Base-by-base conservation (phyloP, 1,140 invertebrate species). In the Heliconius hermathena region DNA sequence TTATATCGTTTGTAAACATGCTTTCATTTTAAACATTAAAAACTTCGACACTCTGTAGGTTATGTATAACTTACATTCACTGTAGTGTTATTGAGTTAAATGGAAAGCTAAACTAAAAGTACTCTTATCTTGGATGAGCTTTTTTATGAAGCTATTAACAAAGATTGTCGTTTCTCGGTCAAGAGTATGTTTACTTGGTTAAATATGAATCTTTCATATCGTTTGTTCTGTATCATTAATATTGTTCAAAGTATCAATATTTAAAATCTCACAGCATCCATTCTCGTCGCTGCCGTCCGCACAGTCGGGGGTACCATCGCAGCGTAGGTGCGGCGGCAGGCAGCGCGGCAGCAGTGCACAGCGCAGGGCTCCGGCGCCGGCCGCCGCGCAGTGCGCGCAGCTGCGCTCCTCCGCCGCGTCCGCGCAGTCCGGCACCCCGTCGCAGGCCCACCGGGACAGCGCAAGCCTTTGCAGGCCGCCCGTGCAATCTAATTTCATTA, bases 231-330 rank as follows among this genome's bases (percentile, higher is more conserved):
- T 22, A 22, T 6, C 0, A 22, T 57, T 22, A 57, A 9, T 3
- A 36, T 36, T 6, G 26, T 26, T 66, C 4, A 66, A 22, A 66
- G 13, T 66, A 18, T 60, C n/a, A 60, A 22, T 26, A 36, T 36
- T 73, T 49, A 13, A 26, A 46, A 29, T 70, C 97, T 97, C 94
- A 98, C 97, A 94, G 87, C 98, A 98, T 85, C 97, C 96, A 87
- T 96, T 96, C 90, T 99, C 98, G 83, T 99, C 98, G 81, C 97
- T 97, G 18, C 97, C 97, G 90, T 98, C 97, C 0, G 97, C 96
- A 88, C 98, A 99, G 90, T 99, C 97, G 1, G 95, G 93, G 72
- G 96, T 96, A 57, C 97, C 98, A 89, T 98, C 97, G 90, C 98
- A 99, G 76, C 97, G 96, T 82, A 97, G 96, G 54, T 95, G 95